Percentiles rank a stretch among this genome's conserved stretches.
phyloP scores from a whole-genome alignment of 2,113 vertebrate species.

The Alethe castanea region DNA sequence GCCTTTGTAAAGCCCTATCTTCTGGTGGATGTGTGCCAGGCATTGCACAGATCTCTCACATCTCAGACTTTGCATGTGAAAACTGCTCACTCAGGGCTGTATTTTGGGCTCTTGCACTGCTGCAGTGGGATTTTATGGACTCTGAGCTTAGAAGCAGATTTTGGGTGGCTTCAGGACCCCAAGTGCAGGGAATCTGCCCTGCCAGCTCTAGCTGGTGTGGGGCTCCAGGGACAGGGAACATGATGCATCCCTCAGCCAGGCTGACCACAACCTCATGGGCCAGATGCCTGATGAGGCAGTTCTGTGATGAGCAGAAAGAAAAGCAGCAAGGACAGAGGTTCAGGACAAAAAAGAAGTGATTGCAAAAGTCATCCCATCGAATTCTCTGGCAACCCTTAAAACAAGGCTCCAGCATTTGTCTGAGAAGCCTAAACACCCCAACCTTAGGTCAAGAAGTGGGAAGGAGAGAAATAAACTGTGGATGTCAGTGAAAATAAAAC shows the following conservation, averaged over 20 bases:
- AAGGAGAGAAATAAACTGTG: slow-evolving; percentile 50
- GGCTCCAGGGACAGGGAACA: neutral
- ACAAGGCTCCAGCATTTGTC: neutral
- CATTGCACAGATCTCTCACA: neutral
- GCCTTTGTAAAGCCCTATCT: neutral
- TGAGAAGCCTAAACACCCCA: neutral
- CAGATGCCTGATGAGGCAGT: neutral
- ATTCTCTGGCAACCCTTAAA: neutral
- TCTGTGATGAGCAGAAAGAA: neutral
- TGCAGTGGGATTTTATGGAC: neutral
- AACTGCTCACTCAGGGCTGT: neutral
- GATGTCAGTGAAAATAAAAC: slow-evolving; percentile 15
- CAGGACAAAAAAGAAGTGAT: neutral
- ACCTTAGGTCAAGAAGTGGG: slow-evolving; percentile 34
- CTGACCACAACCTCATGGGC: neutral
- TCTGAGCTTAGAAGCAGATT: neutral
- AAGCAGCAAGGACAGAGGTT: neutral
- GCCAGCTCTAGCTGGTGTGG: neutral
- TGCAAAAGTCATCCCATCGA: neutral
- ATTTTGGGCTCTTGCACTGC: neutral
- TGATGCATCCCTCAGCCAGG: neutral
- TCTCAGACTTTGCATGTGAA: neutral
- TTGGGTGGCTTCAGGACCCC: neutral
- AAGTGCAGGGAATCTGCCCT: neutral
- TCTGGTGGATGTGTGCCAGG: neutral